These are phyloP conservation scores for Creontiades dilutus DNA, from an alignment of 2,888 invertebrate species.

Conservation along the genomic window DNA sequence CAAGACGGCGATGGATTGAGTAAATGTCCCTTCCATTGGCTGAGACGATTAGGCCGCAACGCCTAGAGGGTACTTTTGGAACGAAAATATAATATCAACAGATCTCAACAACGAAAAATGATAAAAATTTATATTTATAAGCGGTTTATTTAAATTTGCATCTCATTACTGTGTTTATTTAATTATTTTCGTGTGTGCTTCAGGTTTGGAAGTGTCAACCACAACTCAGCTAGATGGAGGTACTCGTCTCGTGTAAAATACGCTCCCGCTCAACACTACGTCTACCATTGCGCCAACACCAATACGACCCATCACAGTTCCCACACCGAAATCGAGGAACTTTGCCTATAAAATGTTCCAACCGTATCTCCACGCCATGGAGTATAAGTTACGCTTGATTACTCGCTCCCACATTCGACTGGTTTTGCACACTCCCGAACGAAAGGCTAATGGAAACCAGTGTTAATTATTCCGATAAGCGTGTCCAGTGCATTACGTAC, in stretches of 20 bases:
- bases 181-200: neutral
- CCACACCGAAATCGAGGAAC: constrained; percentile 29
- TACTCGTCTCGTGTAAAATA: constrained; percentile 70
- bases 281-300: constrained; percentile 76
- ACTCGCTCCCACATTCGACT: neutral
- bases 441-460: neutral
- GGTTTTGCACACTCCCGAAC: neutral
- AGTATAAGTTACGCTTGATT: neutral
- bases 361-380: neutral
- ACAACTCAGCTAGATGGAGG: constrained; percentile 71
- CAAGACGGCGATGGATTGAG: too few relatives aligned
- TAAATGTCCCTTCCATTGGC: too few relatives aligned
- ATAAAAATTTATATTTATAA: too few relatives aligned
- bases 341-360: neutral
- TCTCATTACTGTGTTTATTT: neutral
- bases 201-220: constrained; percentile 72
- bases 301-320: constrained; percentile 27
- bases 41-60: too few relatives aligned
- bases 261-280: constrained; percentile 72
- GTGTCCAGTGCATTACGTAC: neutral
- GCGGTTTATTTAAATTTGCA: neutral
- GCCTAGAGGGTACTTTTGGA: too few relatives aligned
- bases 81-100: too few relatives aligned
- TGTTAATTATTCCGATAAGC: neutral
- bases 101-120: too few relatives aligned